A percentile compares a stretch with the other conserved stretches of the same genome.
Conservation (phyloP, 2,113 vertebrate genomes). For the Balaeniceps rex region DNA sequence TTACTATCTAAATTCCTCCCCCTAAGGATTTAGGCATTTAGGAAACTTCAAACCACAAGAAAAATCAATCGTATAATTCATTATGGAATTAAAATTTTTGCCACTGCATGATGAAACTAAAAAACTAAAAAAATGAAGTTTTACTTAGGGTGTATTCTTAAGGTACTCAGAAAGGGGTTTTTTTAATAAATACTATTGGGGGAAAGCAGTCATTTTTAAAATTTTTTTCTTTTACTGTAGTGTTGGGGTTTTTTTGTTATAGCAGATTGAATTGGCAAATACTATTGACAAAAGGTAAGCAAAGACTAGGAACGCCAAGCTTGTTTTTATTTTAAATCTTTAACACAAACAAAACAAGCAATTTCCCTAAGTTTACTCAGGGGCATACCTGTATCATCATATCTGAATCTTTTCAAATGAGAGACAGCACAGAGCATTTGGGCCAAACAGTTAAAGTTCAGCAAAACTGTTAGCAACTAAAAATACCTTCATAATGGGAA, state of each 20-base stretch:
- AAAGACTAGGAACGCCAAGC: not conserved
- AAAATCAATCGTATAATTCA: not conserved
- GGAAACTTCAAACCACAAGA: not conserved
- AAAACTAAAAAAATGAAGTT: not conserved
- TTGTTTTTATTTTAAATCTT: not conserved
- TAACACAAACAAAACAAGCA: not conserved
- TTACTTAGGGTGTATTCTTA: not conserved
- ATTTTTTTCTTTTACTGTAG: too few relatives aligned
- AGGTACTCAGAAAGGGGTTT: not conserved
- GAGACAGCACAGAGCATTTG: not conserved
- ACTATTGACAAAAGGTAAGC: not conserved
- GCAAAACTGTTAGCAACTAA: not conserved
- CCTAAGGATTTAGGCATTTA: not conserved
- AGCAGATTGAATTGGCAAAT: not conserved
- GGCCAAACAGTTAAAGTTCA: not conserved
- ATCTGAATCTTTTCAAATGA: not conserved
- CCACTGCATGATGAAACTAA: not conserved
- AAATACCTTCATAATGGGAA: not conserved
- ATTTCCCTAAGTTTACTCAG: not conserved
- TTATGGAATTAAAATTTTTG: not conserved
- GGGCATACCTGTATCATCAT: not conserved
- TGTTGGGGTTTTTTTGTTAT: not conserved
- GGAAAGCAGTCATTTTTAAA: not conserved
- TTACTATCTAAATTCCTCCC: not conserved
- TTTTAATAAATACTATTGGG: not conserved